phyloP scores from a whole-genome alignment of 2,797 vertebrate species.

The Thalassophryne amazonica region DNA sequence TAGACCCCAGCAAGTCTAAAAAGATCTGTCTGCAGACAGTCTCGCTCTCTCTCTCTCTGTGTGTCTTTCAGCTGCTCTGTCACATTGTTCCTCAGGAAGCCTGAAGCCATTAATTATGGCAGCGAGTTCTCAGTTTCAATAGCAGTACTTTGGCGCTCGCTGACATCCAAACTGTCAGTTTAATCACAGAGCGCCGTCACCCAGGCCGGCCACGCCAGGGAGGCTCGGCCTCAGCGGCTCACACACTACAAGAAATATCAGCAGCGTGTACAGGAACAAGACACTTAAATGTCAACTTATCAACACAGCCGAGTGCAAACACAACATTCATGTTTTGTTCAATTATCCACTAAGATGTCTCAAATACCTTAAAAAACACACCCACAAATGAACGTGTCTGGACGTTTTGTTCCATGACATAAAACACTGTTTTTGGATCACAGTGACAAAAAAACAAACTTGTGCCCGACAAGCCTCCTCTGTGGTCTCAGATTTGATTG shows the following conservation, averaged over 20 bases:
- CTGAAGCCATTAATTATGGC: slow-evolving; percentile 44
- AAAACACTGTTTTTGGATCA: too few relatives aligned
- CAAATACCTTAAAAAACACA: too few relatives aligned
- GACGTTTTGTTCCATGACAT: too few relatives aligned
- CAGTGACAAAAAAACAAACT: too few relatives aligned
- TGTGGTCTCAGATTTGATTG: too few relatives aligned
- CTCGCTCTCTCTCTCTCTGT: slow-evolving; percentile 8
- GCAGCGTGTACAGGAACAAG: neutral
- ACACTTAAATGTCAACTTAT: too few relatives aligned
- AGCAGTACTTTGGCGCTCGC: slow-evolving; percentile 48
- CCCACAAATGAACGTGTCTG: too few relatives aligned
- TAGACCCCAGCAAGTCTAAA: neutral
- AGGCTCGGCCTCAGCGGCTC: neutral
- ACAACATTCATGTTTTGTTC: too few relatives aligned
- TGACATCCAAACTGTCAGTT: slow-evolving; percentile 50
- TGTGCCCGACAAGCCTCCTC: too few relatives aligned
- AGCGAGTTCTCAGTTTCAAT: slow-evolving; percentile 48
- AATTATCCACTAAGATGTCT: too few relatives aligned
- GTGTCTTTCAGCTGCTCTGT: slow-evolving; percentile 43
- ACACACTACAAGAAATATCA: slow-evolving; percentile 10
- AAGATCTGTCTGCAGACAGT: neutral
- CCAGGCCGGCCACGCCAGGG: neutral
- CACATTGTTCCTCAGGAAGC: slow-evolving; percentile 16
- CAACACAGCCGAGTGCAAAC: too few relatives aligned
- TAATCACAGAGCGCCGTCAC: slow-evolving; percentile 44